Evolutionary conservation across 2,797 vertebrate genomes (phyloP), one percentile per base, ranked within the genome.

Genomic region (Tympanoctomys barrerae): DNA sequence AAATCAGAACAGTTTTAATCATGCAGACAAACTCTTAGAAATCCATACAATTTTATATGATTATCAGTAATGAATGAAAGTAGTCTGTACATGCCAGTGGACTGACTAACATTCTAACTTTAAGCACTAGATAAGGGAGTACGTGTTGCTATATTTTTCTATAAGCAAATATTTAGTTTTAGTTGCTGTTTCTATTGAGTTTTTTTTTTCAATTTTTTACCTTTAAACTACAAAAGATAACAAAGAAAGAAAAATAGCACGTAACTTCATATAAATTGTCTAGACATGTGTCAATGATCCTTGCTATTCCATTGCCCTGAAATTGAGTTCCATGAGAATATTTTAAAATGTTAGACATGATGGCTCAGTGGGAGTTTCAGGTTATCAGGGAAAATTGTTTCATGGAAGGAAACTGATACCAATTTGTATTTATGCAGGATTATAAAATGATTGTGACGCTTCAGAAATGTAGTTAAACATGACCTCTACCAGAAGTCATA

Each of bases 381-480:
- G 64, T 95, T 96, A 95, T 87, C 81, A 90, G 79, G 39, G 46
- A 81, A 95, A 97, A 95, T 71, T 94, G 39, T 96, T 92, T 82
- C 57, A 54, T 81, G 68, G 46, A 85, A 96, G 73, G 95, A 96
- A 97, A 93, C 59, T 73, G 96, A 97, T 93, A 71, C 61, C 89
- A 94, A 96, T 81, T 97, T 82, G 21, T 82, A 95, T 95, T 97
- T 97, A 78, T 95, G 54, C 68, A 77, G 24, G 64, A 78, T 90
- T 96, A 87, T 91, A 79, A 97, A 97, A 96, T 86, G 80, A 90
- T 91, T 54, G 57, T 87, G 97, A 95, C 84, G 96, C 96, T 97
- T 97, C 96, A 97, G 88, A 94, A 94, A 96, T 95, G 87, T 73
- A 91, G 84, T 80, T 94, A 96, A 91, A 81, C 8, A 57, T 57